Base-by-base conservation (phyloP, 2,113 vertebrate genomes). In the Procavia capensis region DNA sequence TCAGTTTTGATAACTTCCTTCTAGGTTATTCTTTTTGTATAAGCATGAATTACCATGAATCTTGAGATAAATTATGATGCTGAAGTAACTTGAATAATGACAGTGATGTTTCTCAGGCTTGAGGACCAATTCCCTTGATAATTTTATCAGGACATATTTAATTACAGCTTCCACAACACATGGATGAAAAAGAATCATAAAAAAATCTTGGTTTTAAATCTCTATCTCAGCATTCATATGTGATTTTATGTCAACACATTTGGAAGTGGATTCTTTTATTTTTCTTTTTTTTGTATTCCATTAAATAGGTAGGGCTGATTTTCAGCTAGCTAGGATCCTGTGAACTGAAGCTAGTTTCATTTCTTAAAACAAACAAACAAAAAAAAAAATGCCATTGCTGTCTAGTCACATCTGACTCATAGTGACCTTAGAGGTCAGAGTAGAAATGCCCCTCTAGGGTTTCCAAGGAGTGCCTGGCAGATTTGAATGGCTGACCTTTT, bases 1-100 rank as follows among this genome's bases (percentile, higher is more conserved):
- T 93, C 84, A 80, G 27, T 43, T 93, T 8, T 93, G 29, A 85
- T 76, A 90, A 66, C 34, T 90, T 63, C 85, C 43, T 78, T 70
- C 34, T 68, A 88, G 17, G 36, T 31, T 88, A 17, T 24, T 82
- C 29, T 82, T 93, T 88, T 85, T 47, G 70, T 41, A 75, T 50
- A 78, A 63, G n/a, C 50, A 5, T 5, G n/a, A 8, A 34, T 59
- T 72, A 6, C 6, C 27, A 31, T 8, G 6, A 36, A 36, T 43
- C 29, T 88, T 93, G 34, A 85, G 41, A 66, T 78, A 59, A 59
- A 91, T 47, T 64, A 64, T 64, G n/a, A 82, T 80, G 29, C 4
- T 89, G 43, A 78, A 2, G 61, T 92, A 29, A 19, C 25, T 74
- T 92, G 57, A 90, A 17, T 80, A 68, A 80, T 45, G 27, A 87